These are phyloP conservation scores for Periophthalmus magnuspinnatus DNA, from an alignment of 2,797 vertebrate genomes.

Conservation along the genomic window DNA sequence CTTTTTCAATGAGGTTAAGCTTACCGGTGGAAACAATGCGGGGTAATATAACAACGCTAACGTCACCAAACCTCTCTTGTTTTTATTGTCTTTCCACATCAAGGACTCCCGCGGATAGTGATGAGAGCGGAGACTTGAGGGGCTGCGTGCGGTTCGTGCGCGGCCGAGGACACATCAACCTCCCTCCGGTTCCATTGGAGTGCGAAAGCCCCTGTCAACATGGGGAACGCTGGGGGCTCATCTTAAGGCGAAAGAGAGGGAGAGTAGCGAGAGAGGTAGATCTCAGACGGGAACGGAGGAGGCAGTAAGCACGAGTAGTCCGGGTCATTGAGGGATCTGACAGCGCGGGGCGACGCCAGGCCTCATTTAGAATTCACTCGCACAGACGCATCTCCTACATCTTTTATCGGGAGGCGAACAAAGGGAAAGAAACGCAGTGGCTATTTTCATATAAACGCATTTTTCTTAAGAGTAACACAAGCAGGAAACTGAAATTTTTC, in stretches of 20 bases:
- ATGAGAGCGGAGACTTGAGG: constrained; percentile 54
- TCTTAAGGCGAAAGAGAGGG: constrained; percentile 54
- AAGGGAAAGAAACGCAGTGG: constrained; percentile 58
- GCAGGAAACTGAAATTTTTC: constrained; percentile 33
- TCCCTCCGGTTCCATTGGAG: constrained; percentile 57
- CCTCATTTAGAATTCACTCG: constrained; percentile 75
- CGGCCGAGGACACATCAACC: constrained; percentile 58
- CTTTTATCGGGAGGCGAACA: constrained; percentile 71
- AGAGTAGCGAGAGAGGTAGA: constrained; percentile 50
- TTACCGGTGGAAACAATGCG: constrained; percentile 11
- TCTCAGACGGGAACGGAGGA: constrained; percentile 43
- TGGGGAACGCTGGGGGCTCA: constrained; percentile 52
- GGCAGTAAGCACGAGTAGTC: constrained; percentile 52
- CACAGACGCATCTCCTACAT: constrained; percentile 76
- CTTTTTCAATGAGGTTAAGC: constrained; percentile 25
- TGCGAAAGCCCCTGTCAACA: constrained; percentile 74
- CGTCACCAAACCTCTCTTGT: constrained; percentile 11
- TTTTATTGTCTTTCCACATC: constrained; percentile 39
- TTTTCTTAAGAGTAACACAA: constrained; percentile 61
- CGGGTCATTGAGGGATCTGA: constrained; percentile 71
- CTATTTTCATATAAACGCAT: constrained; percentile 59
- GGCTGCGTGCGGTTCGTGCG: constrained; percentile 43
- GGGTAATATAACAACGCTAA: constrained; percentile 32
- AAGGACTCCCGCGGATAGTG: constrained; percentile 51
- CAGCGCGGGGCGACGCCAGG: constrained; percentile 68